These are phyloP conservation scores for Cataglyphis hispanica DNA, from an alignment of 1,140 invertebrate species.

Conservation along the genomic window DNA sequence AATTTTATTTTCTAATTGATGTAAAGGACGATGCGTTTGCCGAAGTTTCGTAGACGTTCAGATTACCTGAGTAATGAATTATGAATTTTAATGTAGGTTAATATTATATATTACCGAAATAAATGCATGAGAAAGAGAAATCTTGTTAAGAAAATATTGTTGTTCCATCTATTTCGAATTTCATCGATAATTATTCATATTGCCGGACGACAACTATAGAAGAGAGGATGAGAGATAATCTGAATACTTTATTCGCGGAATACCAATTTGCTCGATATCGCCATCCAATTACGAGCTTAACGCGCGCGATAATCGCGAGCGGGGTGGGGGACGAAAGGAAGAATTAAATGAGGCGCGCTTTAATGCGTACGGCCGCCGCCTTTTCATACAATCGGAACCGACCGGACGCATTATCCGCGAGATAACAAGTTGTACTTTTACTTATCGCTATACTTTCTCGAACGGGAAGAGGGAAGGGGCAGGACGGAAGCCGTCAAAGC, in stretches of 20 bases:
- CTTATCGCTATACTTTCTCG: constrained; percentile 3
- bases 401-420: constrained; percentile 27
- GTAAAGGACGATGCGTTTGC: background rate
- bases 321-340: background rate
- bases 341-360: constrained; percentile 46
- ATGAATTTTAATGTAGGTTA: background rate
- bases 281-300: constrained; percentile 50
- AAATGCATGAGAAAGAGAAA: background rate
- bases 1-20: background rate
- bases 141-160: constrained; percentile 26
- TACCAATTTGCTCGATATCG: constrained; percentile 37
- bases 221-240: background rate
- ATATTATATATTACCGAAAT: background rate
- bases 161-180: constrained; percentile 10
- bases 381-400: background rate
- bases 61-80: background rate
- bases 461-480: too few relatives aligned
- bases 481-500: constrained; percentile 26
- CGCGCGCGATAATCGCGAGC: constrained; percentile 16
- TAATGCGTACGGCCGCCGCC: constrained; percentile 3
- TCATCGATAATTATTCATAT: constrained; percentile 18
- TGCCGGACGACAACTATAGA: background rate
- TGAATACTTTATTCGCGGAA: constrained; percentile 48
- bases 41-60: background rate
- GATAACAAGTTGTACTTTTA: constrained; percentile 59